Evolutionary conservation across 2,888 invertebrate genomes (phyloP).

Genomic region (Cantharis rufa): DNA sequence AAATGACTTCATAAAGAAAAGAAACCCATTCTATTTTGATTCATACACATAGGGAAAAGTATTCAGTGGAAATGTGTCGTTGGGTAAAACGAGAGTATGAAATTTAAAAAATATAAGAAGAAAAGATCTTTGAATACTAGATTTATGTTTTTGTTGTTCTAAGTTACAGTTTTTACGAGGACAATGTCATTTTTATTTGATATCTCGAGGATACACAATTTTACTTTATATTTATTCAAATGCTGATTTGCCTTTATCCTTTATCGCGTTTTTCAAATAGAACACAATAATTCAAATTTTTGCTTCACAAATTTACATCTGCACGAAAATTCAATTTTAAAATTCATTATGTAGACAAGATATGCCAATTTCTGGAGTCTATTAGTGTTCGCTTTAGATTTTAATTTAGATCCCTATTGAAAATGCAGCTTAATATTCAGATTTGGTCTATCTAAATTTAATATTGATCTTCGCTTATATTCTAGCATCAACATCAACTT

Average conservation of each 20-base stretch:
- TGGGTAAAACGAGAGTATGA: background rate
- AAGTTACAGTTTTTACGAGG: background rate
- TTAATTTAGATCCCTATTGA: background rate
- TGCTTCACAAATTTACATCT: background rate
- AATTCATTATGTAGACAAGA: background rate
- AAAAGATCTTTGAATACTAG: background rate
- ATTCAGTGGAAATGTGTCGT: background rate
- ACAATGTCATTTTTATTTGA: background rate
- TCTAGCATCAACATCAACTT: background rate
- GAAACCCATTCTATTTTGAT: slow-evolving; percentile 1
- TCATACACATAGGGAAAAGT: background rate
- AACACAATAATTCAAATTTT: background rate
- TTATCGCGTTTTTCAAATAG: background rate
- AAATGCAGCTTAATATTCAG: background rate
- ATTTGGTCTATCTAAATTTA: background rate
- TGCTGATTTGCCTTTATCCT: background rate
- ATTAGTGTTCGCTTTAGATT: background rate
- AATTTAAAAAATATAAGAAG: background rate
- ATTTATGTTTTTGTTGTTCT: background rate
- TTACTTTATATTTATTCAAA: background rate
- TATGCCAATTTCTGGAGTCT: background rate
- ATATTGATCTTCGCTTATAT: background rate
- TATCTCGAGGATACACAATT: background rate
- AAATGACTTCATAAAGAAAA: slow-evolving; percentile 1
- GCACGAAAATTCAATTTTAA: background rate